These are phyloP conservation scores for Sus scrofa DNA, from an alignment of 2,113 vertebrate genomes.

Conservation along the genomic window DNA sequence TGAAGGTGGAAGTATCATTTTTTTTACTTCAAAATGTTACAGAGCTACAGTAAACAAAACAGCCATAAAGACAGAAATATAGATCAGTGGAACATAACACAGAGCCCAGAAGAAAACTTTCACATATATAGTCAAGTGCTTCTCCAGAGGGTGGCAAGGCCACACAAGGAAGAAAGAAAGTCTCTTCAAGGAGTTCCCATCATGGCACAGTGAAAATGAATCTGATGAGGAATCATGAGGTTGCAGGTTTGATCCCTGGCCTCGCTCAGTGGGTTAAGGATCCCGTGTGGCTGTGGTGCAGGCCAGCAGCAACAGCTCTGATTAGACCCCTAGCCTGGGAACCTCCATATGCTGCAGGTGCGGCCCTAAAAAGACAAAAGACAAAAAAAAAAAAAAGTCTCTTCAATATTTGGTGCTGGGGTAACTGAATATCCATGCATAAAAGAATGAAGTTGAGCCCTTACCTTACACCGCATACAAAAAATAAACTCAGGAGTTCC, in stretches of 20 bases:
- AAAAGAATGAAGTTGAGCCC: neutral
- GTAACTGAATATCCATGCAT: neutral
- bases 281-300: too few species aligned
- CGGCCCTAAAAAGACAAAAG: too few species aligned
- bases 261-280: too few species aligned
- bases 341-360: too few species aligned
- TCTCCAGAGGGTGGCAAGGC: neutral
- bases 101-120: neutral
- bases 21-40: neutral
- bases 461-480: neutral
- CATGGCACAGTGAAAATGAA: too few species aligned
- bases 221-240: too few species aligned
- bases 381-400: too few species aligned
- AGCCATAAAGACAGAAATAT: neutral
- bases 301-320: too few species aligned
- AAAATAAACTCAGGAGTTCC: neutral
- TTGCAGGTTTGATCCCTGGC: too few species aligned
- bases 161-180: neutral
- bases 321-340: too few species aligned
- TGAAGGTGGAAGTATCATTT: neutral
- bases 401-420: neutral
- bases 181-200: too few species aligned
- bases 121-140: too few species aligned
- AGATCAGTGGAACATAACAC: neutral
- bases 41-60: neutral